Conservation (phyloP, 1,140 invertebrate genomes). For the Daktulosphaira vitifoliae region DNA sequence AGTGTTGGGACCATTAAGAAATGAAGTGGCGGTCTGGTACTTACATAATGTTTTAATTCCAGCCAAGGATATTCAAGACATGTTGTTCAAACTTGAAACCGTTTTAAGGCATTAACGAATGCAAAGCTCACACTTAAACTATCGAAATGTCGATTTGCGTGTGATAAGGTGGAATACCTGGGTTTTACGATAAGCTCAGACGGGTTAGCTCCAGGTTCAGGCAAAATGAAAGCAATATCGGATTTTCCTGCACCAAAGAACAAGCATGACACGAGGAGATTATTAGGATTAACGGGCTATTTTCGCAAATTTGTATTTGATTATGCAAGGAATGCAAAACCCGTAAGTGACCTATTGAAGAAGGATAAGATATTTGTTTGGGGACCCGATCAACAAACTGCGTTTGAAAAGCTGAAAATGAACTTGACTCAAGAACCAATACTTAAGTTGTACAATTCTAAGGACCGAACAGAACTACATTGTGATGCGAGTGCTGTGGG, state of each 20-base stretch:
- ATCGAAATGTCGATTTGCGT: neutral
- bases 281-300: neutral
- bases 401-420: neutral
- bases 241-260: slow-evolving; percentile 15
- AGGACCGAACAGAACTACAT: slow-evolving; percentile 19
- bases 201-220: neutral
- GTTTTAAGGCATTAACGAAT: neutral
- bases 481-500: slow-evolving; percentile 13
- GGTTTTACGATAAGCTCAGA: neutral
- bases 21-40: neutral
- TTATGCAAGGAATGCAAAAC: neutral
- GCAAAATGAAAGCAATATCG: neutral
- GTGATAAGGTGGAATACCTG: neutral
- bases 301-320: neutral
- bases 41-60: slow-evolving; percentile 8
- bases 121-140: neutral
- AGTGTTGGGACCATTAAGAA: neutral
- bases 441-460: slow-evolving; percentile 20
- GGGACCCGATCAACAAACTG: neutral
- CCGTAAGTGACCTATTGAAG: neutral
- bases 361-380: neutral
- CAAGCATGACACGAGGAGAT: neutral
- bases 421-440: slow-evolving; percentile 5
- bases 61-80: neutral
- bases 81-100: neutral